phyloP scores from a whole-genome alignment of 2,888 invertebrate genomes.

The Theodoxus fluviatilis region DNA sequence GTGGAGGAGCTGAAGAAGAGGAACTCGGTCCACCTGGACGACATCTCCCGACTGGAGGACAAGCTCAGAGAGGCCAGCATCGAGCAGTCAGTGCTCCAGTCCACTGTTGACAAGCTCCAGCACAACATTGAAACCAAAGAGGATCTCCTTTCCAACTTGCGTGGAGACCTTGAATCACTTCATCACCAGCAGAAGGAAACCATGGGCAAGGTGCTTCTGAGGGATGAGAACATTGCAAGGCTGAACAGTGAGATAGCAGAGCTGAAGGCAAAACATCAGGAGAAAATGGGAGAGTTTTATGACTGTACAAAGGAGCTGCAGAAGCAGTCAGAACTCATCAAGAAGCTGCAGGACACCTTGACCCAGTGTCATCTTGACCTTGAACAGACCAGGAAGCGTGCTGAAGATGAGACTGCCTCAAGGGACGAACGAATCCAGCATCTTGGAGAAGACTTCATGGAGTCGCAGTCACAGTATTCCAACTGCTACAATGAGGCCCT shows the following conservation, averaged over 20 bases:
- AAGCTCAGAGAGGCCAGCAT: conserved; percentile 49
- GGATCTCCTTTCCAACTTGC: conserved; percentile 54
- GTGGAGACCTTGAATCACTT: conserved; percentile 51
- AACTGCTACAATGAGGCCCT: conserved; percentile 62
- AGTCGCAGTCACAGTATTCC: conserved; percentile 61
- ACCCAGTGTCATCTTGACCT: conserved; percentile 58
- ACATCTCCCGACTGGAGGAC: conserved; percentile 56
- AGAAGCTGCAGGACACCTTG: conserved; percentile 58
- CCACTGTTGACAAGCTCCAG: conserved; percentile 52
- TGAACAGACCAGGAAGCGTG: conserved; percentile 49
- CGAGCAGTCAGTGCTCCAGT: conserved; percentile 53
- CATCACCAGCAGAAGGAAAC: conserved; percentile 59
- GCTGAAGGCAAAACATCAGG: conserved; percentile 55
- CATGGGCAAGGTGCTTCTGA: conserved; percentile 52
- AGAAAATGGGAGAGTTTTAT: conserved; percentile 57
- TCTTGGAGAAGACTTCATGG: conserved; percentile 58
- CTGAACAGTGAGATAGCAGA: conserved; percentile 56
- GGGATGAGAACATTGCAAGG: conserved; percentile 61
- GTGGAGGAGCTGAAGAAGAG: conserved; percentile 52
- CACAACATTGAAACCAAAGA: conserved; percentile 59
- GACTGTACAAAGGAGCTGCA: too few relatives aligned
- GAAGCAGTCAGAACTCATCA: conserved; percentile 59
- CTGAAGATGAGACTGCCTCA: conserved; percentile 59
- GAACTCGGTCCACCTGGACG: conserved; percentile 47
- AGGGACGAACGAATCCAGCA: conserved; percentile 56